A percentile compares a stretch with the other conserved stretches of the same genome.
Evolutionary conservation across 2,797 vertebrate genomes (phyloP).

Genomic region (Sparus aurata): DNA sequence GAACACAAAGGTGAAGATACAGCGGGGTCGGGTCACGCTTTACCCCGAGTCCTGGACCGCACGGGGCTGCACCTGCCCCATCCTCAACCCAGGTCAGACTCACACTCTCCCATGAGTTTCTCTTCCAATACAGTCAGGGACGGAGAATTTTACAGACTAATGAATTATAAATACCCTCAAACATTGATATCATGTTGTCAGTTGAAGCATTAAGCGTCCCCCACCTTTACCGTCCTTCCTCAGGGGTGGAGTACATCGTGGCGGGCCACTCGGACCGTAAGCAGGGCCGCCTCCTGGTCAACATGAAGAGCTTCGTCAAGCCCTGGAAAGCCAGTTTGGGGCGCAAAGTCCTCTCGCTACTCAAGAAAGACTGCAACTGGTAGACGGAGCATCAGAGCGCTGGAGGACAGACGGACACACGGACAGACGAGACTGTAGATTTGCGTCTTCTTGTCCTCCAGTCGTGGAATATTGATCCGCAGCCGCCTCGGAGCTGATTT

Average conservation of each 20-base stretch:
- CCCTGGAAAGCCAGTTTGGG: slow-evolving; percentile 93
- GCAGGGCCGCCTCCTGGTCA: slow-evolving; percentile 91
- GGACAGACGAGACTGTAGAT: slow-evolving; percentile 57
- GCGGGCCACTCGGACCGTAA: slow-evolving; percentile 92
- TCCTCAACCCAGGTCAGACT: slow-evolving; percentile 94
- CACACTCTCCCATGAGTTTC: not conserved
- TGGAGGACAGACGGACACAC: slow-evolving; percentile 19
- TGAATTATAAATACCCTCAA: not conserved
- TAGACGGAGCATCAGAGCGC: slow-evolving; percentile 31
- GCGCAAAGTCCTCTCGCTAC: slow-evolving; percentile 91
- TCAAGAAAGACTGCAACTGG: slow-evolving; percentile 93
- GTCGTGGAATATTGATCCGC: slow-evolving; percentile 44
- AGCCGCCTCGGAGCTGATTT: slow-evolving; percentile 25
- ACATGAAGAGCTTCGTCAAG: slow-evolving; percentile 98
- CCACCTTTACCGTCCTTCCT: slow-evolving; percentile 38
- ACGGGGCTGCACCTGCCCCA: slow-evolving; percentile 96
- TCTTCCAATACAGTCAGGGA: not conserved
- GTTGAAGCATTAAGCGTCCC: not conserved
- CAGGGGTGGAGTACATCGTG: slow-evolving; percentile 95
- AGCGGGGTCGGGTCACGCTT: slow-evolving; percentile 88
- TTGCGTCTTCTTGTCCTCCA: slow-evolving; percentile 72
- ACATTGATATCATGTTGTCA: too few relatives aligned
- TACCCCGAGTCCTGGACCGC: slow-evolving; percentile 98
- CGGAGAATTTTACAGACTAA: not conserved
- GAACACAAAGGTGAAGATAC: slow-evolving; percentile 91